Evolutionary conservation across 2,888 invertebrate species (phyloP).

Genomic region (Lingula anatina): DNA sequence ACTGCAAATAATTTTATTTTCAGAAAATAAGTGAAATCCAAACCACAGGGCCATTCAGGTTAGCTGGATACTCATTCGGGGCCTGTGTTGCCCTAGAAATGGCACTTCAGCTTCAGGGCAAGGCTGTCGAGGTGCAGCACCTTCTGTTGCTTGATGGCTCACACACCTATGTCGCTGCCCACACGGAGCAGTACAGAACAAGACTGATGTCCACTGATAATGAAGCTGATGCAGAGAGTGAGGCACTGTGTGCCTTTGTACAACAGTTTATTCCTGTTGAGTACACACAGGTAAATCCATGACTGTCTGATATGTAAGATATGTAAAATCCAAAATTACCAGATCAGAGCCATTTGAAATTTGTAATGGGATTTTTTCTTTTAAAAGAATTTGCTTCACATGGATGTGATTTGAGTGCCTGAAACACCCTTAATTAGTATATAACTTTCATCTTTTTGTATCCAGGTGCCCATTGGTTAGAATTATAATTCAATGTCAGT

Average conservation of each 20-base stretch:
- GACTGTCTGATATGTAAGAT: too few relatives aligned
- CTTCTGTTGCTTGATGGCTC: constrained; percentile 82
- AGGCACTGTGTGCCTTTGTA: constrained; percentile 35
- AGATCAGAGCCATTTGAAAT: too few relatives aligned
- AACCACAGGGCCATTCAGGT: constrained; percentile 75
- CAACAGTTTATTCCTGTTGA: constrained; percentile 29
- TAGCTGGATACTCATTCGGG: constrained; percentile 95
- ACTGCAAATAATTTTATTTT: too few relatives aligned
- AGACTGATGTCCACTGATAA: constrained; percentile 23
- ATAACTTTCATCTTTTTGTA: too few relatives aligned
- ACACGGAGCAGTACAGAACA: constrained; percentile 40
- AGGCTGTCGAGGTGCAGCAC: constrained; percentile 41
- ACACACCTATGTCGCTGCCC: constrained; percentile 54
- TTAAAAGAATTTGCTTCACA: too few relatives aligned
- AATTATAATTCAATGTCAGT: too few relatives aligned
- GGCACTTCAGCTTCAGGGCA: constrained; percentile 66
- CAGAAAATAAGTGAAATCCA: constrained; percentile 71
- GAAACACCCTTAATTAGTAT: too few relatives aligned
- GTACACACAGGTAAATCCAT: constrained; percentile 25
- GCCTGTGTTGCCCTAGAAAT: constrained; percentile 93
- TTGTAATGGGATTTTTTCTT: too few relatives aligned
- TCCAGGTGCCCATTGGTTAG: too few relatives aligned
- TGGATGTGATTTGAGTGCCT: too few relatives aligned
- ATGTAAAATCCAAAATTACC: too few relatives aligned
- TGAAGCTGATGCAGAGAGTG: constrained; percentile 27